These are phyloP conservation scores for Corythornis madagascariensis DNA, from an alignment of 2,113 vertebrate species.

Conservation along the genomic window DNA sequence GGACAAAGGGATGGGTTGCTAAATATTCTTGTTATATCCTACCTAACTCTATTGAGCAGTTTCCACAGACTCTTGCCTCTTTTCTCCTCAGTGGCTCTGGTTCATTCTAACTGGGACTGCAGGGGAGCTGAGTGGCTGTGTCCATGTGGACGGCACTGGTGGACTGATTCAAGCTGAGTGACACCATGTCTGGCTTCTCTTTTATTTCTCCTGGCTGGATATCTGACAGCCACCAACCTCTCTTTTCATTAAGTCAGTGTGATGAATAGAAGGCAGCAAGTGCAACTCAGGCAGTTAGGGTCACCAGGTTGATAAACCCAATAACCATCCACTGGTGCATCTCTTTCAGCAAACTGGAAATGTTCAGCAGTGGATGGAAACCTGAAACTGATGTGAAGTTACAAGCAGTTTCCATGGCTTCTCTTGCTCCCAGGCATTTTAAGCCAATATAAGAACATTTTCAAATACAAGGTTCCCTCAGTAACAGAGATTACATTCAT, in stretches of 20 bases:
- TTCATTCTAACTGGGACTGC: constrained; percentile 27
- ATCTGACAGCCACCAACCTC: constrained; percentile 23
- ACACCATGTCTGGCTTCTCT: constrained; percentile 12
- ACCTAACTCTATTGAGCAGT: constrained; percentile 63
- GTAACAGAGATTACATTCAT: not conserved
- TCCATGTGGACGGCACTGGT: not conserved
- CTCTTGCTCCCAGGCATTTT: not conserved
- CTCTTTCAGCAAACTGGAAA: constrained; percentile 6
- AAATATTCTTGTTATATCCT: constrained; percentile 39
- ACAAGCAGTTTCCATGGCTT: not conserved
- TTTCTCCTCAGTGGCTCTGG: constrained; percentile 23
- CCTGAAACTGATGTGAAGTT: not conserved
- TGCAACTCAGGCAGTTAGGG: not conserved
- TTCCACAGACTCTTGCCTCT: constrained; percentile 49
- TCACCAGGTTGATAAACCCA: constrained; percentile 25
- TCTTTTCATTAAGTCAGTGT: not conserved
- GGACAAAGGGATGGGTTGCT: constrained; percentile 39
- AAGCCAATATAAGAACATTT: not conserved
- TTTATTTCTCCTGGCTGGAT: constrained; percentile 52
- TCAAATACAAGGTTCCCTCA: not conserved
- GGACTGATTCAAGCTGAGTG: constrained; percentile 6
- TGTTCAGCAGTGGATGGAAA: not conserved
- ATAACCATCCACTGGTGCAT: not conserved
- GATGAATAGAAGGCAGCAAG: constrained; percentile 22
- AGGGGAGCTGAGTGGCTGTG: constrained; percentile 26